Base-by-base conservation (phyloP, 2,888 invertebrate genomes). In the Volucella inflata region DNA sequence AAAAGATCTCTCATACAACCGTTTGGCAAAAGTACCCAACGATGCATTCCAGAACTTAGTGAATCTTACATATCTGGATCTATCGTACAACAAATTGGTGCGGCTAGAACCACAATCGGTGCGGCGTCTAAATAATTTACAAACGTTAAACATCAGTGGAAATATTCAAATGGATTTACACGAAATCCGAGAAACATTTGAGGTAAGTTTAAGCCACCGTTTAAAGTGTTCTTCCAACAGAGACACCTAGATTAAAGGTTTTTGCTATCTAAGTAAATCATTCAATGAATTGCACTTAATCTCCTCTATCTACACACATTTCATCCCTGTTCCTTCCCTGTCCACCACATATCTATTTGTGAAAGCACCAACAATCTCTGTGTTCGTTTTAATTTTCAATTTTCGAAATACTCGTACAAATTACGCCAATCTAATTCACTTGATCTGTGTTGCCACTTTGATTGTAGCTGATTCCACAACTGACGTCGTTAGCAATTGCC, bases 1-100 rank as follows among this genome's bases (percentile, higher is more conserved):
- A 87, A 30, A 87, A 92, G 92, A 94, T 89, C 92, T 97, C 87
- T 94, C 96, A 55, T 94, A 94, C 89, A 97, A 97, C 91, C 94
- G 95, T 59, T 93, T 97, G 87, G 95, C 95, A 50, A 94, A 96
- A 90, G 93, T 97, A 88, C 95, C 96, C 87, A 94, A 95, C 75
- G 94, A 94, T 87, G 95, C 96, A 64, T 96, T 97, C 90, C 93
- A 94, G 87, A 96, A 96, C 92, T 93, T 96, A 87, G 94, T 95
- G 64, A 94, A 94, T 79, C 93, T 97, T 76, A 93, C 93, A 81
- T 94, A 95, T 88, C 92, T 97, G 87, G 96, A 97, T 91, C 93
- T 97, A 79, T 95, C 96, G 87, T 95, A 95, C 91, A 96, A 97
- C 90, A 95, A 95, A 91, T 93, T 96, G 87, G 94, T 95, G 88